Evolutionary conservation across 2,888 invertebrate species (phyloP).

Genomic region (Silvanus unidentatus): DNA sequence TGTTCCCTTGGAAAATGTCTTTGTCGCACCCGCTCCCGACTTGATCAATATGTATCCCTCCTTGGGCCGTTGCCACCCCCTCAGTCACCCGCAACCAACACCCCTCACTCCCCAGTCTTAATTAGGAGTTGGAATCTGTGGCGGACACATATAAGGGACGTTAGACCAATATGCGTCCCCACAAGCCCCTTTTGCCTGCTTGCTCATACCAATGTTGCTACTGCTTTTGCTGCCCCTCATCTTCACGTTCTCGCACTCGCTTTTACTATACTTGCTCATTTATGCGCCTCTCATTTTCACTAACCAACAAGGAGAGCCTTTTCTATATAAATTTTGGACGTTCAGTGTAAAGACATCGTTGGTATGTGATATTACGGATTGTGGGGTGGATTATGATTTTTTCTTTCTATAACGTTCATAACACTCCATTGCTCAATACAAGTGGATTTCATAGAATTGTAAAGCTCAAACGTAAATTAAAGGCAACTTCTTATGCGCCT

Average conservation of each 20-base stretch:
- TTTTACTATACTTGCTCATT: conserved; percentile 25
- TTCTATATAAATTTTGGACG: no score
- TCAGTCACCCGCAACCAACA: conserved; percentile 35
- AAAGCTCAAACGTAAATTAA: no score
- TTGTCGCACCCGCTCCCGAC: conserved; percentile 36
- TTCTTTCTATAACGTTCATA: no score
- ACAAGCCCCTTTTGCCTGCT: conserved; percentile 19
- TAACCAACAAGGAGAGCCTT: conserved; percentile 1
- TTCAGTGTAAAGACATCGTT: no score
- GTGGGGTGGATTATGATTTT: no score
- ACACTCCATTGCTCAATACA: no score
- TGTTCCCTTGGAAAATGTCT: conserved; percentile 31
- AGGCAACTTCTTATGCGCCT: no score
- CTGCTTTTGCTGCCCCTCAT: conserved; percentile 11
- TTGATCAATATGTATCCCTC: conserved; percentile 46
- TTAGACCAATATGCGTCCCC: conserved; percentile 44
- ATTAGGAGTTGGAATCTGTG: conserved; percentile 81
- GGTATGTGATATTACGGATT: no score
- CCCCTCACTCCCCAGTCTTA: conserved; percentile 59
- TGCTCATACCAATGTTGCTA: conserved; percentile 8
- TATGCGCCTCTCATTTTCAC: conserved; percentile 28
- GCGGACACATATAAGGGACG: conserved; percentile 63
- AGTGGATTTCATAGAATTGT: no score
- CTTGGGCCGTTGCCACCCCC: conserved; percentile 32
- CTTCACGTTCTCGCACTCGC: conserved; percentile 7